Conservation (phyloP, 2,888 invertebrate species). For the Laothoe populi region DNA sequence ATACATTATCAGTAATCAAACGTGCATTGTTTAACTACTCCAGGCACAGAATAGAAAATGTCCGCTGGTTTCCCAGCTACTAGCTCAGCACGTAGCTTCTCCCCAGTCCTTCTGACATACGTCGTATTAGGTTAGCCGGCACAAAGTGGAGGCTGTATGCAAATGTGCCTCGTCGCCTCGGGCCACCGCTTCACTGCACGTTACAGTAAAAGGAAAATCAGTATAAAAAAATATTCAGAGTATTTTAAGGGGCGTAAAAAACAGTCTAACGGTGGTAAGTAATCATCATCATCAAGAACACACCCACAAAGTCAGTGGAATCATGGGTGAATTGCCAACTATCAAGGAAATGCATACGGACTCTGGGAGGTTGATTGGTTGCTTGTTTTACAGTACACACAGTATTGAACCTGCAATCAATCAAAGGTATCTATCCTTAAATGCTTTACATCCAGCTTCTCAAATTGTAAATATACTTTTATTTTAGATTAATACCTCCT, state of each 20-base stretch:
- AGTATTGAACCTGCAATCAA: too few species aligned
- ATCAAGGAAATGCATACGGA: too few species aligned
- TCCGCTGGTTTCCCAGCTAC: constrained; percentile 19
- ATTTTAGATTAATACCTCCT: too few species aligned
- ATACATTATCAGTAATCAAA: neutral
- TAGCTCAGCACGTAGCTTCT: constrained; percentile 31
- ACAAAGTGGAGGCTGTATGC: constrained; percentile 38
- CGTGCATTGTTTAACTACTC: constrained; percentile 12
- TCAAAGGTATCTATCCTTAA: too few species aligned
- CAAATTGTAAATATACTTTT: too few species aligned
- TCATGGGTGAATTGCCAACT: too few species aligned
- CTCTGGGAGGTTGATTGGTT: too few species aligned
- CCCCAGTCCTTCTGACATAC: constrained; percentile 36
- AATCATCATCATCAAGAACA: too few species aligned
- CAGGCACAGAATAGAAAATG: constrained; percentile 14
- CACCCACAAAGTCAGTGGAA: too few species aligned
- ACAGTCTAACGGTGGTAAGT: too few species aligned
- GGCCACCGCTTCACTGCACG: constrained; percentile 29
- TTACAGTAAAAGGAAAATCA: constrained; percentile 9
- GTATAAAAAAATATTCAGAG: neutral
- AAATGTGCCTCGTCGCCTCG: constrained; percentile 37
- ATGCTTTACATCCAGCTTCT: too few species aligned
- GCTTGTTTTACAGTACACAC: too few species aligned
- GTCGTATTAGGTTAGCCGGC: constrained; percentile 41
- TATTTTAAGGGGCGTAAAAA: neutral